Conservation (phyloP, 2,888 invertebrate genomes). For the Listrodromus nycthemerus region DNA sequence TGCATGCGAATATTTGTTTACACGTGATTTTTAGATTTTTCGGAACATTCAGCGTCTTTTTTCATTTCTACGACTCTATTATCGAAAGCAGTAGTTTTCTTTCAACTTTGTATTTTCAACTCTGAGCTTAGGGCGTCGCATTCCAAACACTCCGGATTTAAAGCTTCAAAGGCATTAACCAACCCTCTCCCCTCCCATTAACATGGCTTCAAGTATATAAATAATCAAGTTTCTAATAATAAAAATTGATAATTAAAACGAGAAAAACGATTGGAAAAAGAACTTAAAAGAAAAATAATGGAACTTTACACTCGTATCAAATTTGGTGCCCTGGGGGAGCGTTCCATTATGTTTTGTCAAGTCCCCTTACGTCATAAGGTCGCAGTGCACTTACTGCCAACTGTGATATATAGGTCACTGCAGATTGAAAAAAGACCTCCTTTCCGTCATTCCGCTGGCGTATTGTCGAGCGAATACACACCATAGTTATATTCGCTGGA, state of each 20-base stretch:
- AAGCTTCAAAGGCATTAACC: background rate
- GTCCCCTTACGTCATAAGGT: slow-evolving; percentile 10
- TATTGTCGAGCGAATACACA: slow-evolving; percentile 25
- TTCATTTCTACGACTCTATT: no score
- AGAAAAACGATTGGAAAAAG: background rate
- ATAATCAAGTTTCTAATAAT: background rate
- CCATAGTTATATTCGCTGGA: background rate
- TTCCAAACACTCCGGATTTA: background rate
- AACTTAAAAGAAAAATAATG: background rate
- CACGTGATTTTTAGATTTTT: no score
- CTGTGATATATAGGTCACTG: slow-evolving; percentile 35
- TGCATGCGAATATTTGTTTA: no score
- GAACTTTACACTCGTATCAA: background rate
- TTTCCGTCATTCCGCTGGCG: background rate
- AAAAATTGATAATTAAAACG: background rate
- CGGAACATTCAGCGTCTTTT: background rate
- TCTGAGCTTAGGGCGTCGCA: background rate
- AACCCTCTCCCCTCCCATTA: no score
- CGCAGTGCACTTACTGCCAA: slow-evolving; percentile 8
- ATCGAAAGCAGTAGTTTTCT: no score
- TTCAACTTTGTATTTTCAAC: no score
- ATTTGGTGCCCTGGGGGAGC: background rate
- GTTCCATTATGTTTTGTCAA: slow-evolving; percentile 11
- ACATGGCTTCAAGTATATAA: background rate
- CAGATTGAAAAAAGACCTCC: slow-evolving; percentile 23